Evolutionary conservation across 2,888 invertebrate species (phyloP).

Genomic region (Julus scanicus): DNA sequence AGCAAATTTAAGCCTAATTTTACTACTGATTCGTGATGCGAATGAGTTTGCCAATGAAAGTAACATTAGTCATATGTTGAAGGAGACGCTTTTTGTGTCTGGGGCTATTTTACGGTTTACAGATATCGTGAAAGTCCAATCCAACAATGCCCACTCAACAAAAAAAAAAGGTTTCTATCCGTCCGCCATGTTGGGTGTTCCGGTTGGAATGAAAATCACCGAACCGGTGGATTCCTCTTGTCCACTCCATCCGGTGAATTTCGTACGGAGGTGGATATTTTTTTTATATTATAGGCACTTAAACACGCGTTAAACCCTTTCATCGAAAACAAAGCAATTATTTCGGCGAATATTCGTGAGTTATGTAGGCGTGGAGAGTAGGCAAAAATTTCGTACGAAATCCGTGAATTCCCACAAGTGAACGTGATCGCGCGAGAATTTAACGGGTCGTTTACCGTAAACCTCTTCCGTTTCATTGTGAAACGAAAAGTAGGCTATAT

Average conservation of each 20-base stretch:
- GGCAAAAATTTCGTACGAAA: background rate
- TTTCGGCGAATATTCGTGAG: background rate
- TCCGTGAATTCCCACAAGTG: background rate
- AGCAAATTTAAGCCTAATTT: background rate
- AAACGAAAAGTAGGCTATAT: background rate
- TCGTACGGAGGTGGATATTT: background rate
- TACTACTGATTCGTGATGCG: background rate
- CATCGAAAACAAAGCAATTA: conserved; percentile 33
- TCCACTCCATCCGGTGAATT: conserved; percentile 19
- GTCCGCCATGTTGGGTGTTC: conserved; percentile 19
- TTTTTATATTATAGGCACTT: background rate
- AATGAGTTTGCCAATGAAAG: background rate
- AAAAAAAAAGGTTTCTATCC: background rate
- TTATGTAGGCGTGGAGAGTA: conserved; percentile 10
- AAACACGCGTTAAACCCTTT: conserved; percentile 10
- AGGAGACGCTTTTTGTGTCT: background rate
- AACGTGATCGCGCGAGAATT: background rate
- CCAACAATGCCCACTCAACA: background rate
- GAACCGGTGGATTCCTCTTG: conserved; percentile 18
- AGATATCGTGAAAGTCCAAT: background rate
- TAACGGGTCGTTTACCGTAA: conserved; percentile 33
- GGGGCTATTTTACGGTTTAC: background rate
- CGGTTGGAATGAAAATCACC: background rate
- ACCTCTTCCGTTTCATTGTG: background rate
- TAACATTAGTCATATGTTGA: background rate